Conservation (phyloP, 2,888 invertebrate genomes). For the Fragum whitleyi region DNA sequence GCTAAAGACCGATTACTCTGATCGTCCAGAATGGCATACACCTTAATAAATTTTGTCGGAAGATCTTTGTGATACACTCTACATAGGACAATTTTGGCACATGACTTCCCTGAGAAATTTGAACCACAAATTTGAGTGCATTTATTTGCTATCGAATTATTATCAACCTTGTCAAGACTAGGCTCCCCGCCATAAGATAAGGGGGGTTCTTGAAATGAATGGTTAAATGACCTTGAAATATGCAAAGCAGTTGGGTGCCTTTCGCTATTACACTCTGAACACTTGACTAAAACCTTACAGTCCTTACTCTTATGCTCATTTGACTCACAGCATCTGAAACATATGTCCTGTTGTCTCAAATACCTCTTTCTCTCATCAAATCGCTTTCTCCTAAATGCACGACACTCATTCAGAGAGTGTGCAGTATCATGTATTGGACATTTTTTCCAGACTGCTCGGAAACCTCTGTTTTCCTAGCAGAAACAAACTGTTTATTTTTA, state of each 20-base stretch:
- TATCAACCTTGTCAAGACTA: neutral
- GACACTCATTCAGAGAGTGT: slow-evolving; percentile 32
- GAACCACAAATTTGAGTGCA: slow-evolving; percentile 38
- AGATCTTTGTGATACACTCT: slow-evolving; percentile 17
- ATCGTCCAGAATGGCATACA: slow-evolving; percentile 48
- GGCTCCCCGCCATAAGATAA: slow-evolving; percentile 26
- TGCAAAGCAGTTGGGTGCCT: slow-evolving; percentile 35
- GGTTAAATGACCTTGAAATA: neutral
- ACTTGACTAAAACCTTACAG: slow-evolving; percentile 15
- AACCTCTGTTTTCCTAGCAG: slow-evolving; percentile 28
- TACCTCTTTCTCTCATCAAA: slow-evolving; percentile 25
- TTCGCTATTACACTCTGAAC: slow-evolving; percentile 21
- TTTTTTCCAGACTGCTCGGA: neutral
- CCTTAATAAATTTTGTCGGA: slow-evolving; percentile 8
- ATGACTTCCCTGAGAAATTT: slow-evolving; percentile 32
- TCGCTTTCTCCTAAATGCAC: slow-evolving; percentile 26
- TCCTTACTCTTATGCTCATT: slow-evolving; percentile 20
- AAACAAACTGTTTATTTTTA: slow-evolving; percentile 2
- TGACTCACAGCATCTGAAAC: slow-evolving; percentile 30
- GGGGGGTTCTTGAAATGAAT: neutral
- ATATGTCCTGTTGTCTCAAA: slow-evolving; percentile 27
- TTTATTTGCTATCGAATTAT: slow-evolving; percentile 21
- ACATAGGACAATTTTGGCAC: slow-evolving; percentile 34
- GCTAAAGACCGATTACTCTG: slow-evolving; percentile 49
- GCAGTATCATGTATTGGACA: slow-evolving; percentile 39